Conservation (phyloP, 2,113 vertebrate genomes). For the Mastomys coucha region DNA sequence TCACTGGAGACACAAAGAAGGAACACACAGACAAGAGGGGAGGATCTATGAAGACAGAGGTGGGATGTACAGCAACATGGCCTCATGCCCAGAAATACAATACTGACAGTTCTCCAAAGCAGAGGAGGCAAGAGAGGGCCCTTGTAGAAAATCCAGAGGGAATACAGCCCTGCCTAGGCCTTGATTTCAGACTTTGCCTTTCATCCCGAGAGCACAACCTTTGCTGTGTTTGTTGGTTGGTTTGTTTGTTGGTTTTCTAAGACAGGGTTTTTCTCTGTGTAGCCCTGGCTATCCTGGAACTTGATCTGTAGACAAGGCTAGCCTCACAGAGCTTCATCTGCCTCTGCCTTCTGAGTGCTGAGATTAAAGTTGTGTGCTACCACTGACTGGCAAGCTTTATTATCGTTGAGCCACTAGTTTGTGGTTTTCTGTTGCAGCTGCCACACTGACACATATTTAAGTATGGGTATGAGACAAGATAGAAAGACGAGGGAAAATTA, state of each 20-base stretch:
- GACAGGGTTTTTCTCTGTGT: neutral
- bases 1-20: neutral
- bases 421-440: neutral
- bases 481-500: neutral
- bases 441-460: neutral
- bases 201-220: no score
- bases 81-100: neutral
- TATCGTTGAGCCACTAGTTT: neutral
- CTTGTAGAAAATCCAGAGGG: neutral
- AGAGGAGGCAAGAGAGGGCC: neutral
- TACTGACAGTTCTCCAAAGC: fast-evolving
- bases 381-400: neutral
- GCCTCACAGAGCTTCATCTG: neutral
- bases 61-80: neutral
- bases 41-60: neutral
- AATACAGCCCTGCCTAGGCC: neutral
- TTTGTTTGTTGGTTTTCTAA: neutral
- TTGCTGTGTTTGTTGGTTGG: neutral
- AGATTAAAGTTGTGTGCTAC: neutral
- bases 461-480: neutral
- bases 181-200: neutral
- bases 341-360: neutral
- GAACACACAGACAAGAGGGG: neutral
- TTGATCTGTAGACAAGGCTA: neutral
- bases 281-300: neutral